These are phyloP conservation scores for Colaptes auratus DNA, from an alignment of 2,113 vertebrate genomes.

Conservation along the genomic window DNA sequence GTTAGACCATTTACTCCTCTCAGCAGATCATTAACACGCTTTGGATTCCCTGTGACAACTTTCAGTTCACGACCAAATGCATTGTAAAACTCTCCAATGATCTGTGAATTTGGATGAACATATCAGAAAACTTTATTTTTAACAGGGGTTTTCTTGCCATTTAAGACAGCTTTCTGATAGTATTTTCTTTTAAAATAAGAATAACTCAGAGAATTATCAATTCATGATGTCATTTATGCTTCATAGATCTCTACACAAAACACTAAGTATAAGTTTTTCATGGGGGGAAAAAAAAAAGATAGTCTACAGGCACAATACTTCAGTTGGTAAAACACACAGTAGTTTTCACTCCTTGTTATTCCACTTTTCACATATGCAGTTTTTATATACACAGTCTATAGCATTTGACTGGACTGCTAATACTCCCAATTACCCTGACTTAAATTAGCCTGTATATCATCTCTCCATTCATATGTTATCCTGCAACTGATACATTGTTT, in stretches of 20 bases:
- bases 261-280: background rate
- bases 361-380: background rate
- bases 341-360: background rate
- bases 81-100: slow-evolving; percentile 87
- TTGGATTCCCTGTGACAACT: slow-evolving; percentile 84
- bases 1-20: slow-evolving; percentile 81
- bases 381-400: background rate
- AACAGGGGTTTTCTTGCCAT: background rate
- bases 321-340: background rate
- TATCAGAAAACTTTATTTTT: background rate
- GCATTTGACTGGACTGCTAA: background rate
- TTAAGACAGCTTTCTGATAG: background rate
- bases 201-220: background rate
- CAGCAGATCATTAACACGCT: slow-evolving; percentile 82
- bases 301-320: background rate
- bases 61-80: slow-evolving; percentile 88
- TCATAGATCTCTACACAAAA: background rate
- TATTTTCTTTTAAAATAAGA: background rate
- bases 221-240: background rate
- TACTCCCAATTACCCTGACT: background rate
- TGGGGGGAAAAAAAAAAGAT: background rate
- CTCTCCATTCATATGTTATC: background rate
- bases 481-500: background rate
- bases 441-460: background rate
- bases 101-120: slow-evolving; percentile 68